These are phyloP conservation scores for Chrysotoxum bicinctum DNA, from an alignment of 2,888 invertebrate genomes.

Conservation along the genomic window DNA sequence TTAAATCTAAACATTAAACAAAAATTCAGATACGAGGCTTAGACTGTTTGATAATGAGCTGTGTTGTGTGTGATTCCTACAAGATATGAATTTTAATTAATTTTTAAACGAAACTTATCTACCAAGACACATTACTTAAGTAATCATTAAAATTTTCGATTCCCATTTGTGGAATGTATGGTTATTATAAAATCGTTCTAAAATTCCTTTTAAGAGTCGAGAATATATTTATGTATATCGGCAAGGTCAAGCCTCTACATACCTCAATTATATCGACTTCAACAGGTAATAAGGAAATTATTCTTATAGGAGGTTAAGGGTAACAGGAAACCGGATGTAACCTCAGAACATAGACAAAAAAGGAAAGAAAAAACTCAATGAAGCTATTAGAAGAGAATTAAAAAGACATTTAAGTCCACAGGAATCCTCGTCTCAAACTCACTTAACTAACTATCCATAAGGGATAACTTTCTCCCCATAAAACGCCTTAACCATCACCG, in stretches of 20 bases:
- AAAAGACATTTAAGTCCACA: not conserved
- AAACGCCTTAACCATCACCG: not conserved
- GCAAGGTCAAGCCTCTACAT: not conserved
- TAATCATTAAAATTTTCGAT: not conserved
- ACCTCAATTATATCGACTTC: not conserved
- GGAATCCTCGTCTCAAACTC: not conserved
- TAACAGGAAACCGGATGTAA: constrained; percentile 11
- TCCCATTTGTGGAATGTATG: not conserved
- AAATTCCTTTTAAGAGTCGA: not conserved
- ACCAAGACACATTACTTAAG: not conserved
- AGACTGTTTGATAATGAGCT: no score
- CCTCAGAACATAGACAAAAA: not conserved
- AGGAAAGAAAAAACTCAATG: not conserved
- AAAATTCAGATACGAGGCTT: no score
- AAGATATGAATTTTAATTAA: constrained; percentile 1
- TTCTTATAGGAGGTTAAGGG: not conserved
- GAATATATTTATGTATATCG: not conserved
- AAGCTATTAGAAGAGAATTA: not conserved
- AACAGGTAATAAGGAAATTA: not conserved
- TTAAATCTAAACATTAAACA: no score
- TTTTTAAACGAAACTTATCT: not conserved
- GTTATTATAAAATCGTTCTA: not conserved
- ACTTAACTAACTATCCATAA: not conserved
- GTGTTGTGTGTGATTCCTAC: not conserved
- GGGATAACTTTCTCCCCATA: constrained; percentile 49